Conservation (phyloP, 2,797 vertebrate genomes). For the Trematomus bernacchii region DNA sequence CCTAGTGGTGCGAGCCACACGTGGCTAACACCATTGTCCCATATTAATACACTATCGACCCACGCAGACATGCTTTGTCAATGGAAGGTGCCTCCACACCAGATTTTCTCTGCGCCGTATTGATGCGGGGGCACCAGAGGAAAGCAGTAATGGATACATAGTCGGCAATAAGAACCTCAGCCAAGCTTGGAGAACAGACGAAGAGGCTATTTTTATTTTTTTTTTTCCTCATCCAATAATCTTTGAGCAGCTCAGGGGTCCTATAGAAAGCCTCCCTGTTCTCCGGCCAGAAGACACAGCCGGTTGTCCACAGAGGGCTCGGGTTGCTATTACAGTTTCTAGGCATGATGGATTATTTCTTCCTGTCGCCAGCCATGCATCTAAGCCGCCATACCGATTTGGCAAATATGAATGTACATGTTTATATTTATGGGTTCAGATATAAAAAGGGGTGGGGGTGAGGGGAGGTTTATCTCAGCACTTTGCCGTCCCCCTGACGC, state of each 20-base stretch:
- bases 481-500: constrained; percentile 75
- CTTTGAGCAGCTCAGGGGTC: constrained; percentile 72
- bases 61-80: constrained; percentile 84
- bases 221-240: constrained; percentile 75
- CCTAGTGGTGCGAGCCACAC: constrained; percentile 78
- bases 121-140: constrained; percentile 82
- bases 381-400: constrained; percentile 71
- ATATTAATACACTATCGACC: constrained; percentile 89
- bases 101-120: constrained; percentile 79
- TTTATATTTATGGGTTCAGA: constrained; percentile 81
- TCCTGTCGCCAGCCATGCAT: constrained; percentile 81
- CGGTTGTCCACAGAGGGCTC: constrained; percentile 75
- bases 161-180: constrained; percentile 76
- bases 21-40: constrained; percentile 82
- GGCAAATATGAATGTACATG: constrained; percentile 82
- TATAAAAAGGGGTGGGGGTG: constrained; percentile 71
- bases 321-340: constrained; percentile 80
- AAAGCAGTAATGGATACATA: constrained; percentile 86
- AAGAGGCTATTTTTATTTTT: constrained; percentile 59
- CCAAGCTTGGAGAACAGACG: constrained; percentile 70
- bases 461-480: constrained; percentile 81
- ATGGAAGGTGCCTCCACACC: constrained; percentile 79
- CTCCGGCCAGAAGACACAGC: constrained; percentile 69
- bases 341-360: constrained; percentile 87
- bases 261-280: constrained; percentile 75